Percentiles rank a stretch among this genome's conserved stretches.
Evolutionary conservation across 2,888 invertebrate genomes (phyloP).

Genomic region (Netelia fuscicornis): DNA sequence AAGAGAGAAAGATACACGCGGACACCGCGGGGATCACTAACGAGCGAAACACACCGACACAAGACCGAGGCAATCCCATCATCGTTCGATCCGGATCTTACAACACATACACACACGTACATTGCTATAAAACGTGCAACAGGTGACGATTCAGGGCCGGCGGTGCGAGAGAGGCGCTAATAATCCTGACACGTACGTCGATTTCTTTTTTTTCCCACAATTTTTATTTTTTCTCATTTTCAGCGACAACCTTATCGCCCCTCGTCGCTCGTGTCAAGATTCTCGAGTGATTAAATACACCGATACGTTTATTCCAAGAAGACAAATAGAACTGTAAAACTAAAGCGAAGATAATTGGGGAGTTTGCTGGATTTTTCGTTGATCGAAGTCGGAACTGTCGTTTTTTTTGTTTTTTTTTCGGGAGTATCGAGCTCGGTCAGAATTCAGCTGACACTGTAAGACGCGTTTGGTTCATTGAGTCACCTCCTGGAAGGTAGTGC

Average conservation of each 20-base stretch:
- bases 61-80: slow-evolving; percentile 4
- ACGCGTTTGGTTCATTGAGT: slow-evolving; percentile 35
- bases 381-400: not conserved
- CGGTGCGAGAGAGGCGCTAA: slow-evolving; percentile 44
- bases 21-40: slow-evolving; percentile 63
- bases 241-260: slow-evolving; percentile 29
- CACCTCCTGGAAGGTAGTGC: slow-evolving; percentile 9
- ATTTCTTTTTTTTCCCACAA: slow-evolving; percentile 14
- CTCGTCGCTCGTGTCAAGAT: slow-evolving; percentile 47
- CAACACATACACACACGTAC: not conserved
- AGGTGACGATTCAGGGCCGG: slow-evolving; percentile 44
- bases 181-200: slow-evolving; percentile 54
- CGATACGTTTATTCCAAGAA: slow-evolving; percentile 2
- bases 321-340: slow-evolving; percentile 1
- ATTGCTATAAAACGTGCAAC: slow-evolving; percentile 36
- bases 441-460: not conserved
- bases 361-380: slow-evolving; percentile 9
- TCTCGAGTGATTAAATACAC: slow-evolving; percentile 38
- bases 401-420: not conserved
- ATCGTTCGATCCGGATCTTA: slow-evolving; percentile 41
- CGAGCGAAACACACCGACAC: slow-evolving; percentile 59
- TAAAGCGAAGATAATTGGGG: slow-evolving; percentile 26
- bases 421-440: not conserved
- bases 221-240: slow-evolving; percentile 6
- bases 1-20: slow-evolving; percentile 55